These are phyloP conservation scores for Blastobasis adustella DNA, from an alignment of 2,888 invertebrate genomes.

Conservation along the genomic window DNA sequence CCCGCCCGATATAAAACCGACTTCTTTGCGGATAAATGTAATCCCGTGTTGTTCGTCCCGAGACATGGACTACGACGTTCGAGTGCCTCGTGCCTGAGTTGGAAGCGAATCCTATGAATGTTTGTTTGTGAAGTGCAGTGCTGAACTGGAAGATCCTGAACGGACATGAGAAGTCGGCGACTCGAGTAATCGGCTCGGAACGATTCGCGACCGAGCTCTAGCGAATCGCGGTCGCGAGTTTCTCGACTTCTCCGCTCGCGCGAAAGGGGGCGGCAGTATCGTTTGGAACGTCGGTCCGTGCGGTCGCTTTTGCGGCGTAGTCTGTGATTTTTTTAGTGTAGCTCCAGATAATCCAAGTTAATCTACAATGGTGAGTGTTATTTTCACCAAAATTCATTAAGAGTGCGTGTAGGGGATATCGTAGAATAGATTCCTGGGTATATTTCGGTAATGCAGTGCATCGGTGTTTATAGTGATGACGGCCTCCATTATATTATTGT, in stretches of 20 bases:
- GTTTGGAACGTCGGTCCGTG: constrained; percentile 72
- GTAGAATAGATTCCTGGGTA: constrained; percentile 35
- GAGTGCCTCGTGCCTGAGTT: constrained; percentile 46
- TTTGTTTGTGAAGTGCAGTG: too few species aligned
- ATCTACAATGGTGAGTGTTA: constrained; percentile 76
- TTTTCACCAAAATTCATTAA: constrained; percentile 54
- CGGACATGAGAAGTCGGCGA: constrained; percentile 63
- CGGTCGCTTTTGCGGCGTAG: constrained; percentile 73
- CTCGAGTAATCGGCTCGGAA: constrained; percentile 65
- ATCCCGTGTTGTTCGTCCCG: constrained; percentile 69
- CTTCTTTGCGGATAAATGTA: constrained; percentile 78
- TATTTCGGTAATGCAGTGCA: constrained; percentile 66
- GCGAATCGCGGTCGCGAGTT: constrained; percentile 65
- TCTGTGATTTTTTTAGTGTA: constrained; percentile 76
- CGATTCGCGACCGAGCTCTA: constrained; percentile 58
- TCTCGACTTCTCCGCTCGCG: constrained; percentile 67
- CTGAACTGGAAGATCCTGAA: constrained; percentile 17
- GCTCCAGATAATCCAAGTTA: constrained; percentile 76
- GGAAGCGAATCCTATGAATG: constrained; percentile 18
- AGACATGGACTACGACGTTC: constrained; percentile 69
- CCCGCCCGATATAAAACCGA: constrained; percentile 80
- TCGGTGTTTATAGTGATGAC: constrained; percentile 72
- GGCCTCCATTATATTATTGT: constrained; percentile 74
- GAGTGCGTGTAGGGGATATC: constrained; percentile 52
- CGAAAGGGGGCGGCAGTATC: constrained; percentile 76